Percentiles rank a stretch among this genome's conserved stretches.
These are phyloP conservation scores for Mustelus asterias DNA, from an alignment of 2,113 vertebrate genomes.

Conservation along the genomic window DNA sequence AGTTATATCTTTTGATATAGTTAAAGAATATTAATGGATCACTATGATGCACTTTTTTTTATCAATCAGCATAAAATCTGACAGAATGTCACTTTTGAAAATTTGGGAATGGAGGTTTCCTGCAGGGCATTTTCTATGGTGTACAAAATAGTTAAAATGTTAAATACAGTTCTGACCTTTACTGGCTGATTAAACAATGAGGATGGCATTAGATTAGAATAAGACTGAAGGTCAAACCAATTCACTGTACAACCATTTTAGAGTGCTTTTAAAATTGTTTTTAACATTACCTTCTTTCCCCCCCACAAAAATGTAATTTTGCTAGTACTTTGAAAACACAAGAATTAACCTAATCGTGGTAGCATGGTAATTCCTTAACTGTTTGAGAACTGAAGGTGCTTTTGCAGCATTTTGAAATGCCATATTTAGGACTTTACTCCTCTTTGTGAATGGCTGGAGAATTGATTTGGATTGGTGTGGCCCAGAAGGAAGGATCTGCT, in stretches of 20 bases:
- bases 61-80: conserved; percentile 19
- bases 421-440: neutral
- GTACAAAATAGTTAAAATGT: conserved; percentile 72
- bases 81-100: conserved; percentile 36
- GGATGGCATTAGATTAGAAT: conserved; percentile 91
- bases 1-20: neutral
- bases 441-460: neutral
- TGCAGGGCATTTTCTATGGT: conserved; percentile 82
- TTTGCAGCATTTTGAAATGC: neutral
- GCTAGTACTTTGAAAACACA: neutral
- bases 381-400: neutral
- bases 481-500: neutral
- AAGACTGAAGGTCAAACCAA: conserved; percentile 87
- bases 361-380: conserved; percentile 1
- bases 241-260: conserved; percentile 76
- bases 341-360: neutral
- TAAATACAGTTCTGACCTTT: conserved; percentile 92
- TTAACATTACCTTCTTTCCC: neutral
- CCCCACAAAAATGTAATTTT: neutral
- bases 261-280: conserved; percentile 62
- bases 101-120: conserved; percentile 71
- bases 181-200: conserved; percentile 92
- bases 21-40: conserved; percentile 33
- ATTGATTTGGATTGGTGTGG: neutral
- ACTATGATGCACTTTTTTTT: neutral